These are phyloP conservation scores for Rhynchonycteris naso DNA, from an alignment of 2,797 vertebrate species.

Conservation along the genomic window DNA sequence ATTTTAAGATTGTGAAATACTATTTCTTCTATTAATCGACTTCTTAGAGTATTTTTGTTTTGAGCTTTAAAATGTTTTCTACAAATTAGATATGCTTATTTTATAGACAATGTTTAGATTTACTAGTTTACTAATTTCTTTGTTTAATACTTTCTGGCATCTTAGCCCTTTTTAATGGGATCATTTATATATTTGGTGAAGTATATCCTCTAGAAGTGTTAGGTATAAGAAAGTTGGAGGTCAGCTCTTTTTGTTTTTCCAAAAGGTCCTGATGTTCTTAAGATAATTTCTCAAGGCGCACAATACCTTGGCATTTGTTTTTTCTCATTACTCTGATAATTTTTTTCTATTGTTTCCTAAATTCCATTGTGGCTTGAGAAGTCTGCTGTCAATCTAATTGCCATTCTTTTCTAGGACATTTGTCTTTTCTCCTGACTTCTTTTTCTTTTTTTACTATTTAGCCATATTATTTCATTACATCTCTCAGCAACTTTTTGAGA, in stretches of 20 bases:
- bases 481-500: background rate
- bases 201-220: background rate
- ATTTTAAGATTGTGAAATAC: background rate
- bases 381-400: background rate
- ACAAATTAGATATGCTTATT: background rate
- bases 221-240: background rate
- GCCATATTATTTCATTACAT: background rate
- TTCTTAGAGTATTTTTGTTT: background rate
- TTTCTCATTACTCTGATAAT: background rate
- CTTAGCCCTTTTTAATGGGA: background rate
- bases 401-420: background rate
- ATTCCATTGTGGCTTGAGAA: background rate
- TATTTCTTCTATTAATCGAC: background rate
- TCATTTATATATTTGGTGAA: constrained; percentile 6
- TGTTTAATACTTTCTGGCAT: background rate
- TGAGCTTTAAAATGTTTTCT: constrained; percentile 33
- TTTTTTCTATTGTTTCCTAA: constrained; percentile 25
- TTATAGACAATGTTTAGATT: background rate
- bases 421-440: background rate
- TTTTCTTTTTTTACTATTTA: background rate
- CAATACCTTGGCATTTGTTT: background rate
- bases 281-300: background rate
- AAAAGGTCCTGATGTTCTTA: background rate
- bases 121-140: background rate
- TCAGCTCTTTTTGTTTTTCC: background rate